Conservation (phyloP, 1,140 invertebrate genomes). For the Drosophila navojoa region DNA sequence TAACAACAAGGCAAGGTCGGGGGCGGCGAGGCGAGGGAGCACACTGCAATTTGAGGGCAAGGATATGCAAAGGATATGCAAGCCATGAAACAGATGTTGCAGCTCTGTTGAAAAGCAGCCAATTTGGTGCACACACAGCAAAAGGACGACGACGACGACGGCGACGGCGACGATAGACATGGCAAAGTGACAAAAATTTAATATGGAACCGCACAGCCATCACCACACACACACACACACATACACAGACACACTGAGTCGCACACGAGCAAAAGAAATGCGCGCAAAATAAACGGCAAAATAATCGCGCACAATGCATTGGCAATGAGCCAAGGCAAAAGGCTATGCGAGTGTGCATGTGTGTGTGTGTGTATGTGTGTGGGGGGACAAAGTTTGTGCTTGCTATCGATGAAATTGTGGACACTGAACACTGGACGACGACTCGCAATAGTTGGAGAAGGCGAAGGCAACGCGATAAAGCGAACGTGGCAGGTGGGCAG, state of each 20-base stretch:
- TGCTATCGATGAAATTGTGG: conserved; percentile 77
- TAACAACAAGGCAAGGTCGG: conserved; percentile 26
- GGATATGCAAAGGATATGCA: conserved; percentile 77
- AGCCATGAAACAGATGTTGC: conserved; percentile 81
- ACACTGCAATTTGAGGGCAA: conserved; percentile 73
- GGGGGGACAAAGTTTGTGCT: conserved; percentile 44
- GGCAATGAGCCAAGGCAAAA: conserved; percentile 68
- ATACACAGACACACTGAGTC: conserved; percentile 1
- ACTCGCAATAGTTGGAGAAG: background rate
- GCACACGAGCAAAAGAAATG: conserved; percentile 49
- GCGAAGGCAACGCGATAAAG: conserved; percentile 41
- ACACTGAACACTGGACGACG: conserved; percentile 7
- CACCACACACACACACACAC: conserved; percentile 11
- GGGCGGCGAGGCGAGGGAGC: conserved; percentile 31
- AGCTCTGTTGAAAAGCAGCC: conserved; percentile 83
- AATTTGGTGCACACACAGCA: conserved; percentile 61
- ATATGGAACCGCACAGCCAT: conserved; percentile 60
- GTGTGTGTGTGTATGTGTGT: conserved; percentile 21
- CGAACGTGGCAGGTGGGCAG: conserved; percentile 41
- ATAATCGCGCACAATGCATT: conserved; percentile 83
- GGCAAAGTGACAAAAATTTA: conserved; percentile 83
- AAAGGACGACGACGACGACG: conserved; percentile 27
- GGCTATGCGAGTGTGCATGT: conserved; percentile 1
- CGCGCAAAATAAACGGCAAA: conserved; percentile 80
- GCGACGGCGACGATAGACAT: conserved; percentile 68